Conservation (phyloP, 2,797 vertebrate genomes). For the Urophycis tenuis region DNA sequence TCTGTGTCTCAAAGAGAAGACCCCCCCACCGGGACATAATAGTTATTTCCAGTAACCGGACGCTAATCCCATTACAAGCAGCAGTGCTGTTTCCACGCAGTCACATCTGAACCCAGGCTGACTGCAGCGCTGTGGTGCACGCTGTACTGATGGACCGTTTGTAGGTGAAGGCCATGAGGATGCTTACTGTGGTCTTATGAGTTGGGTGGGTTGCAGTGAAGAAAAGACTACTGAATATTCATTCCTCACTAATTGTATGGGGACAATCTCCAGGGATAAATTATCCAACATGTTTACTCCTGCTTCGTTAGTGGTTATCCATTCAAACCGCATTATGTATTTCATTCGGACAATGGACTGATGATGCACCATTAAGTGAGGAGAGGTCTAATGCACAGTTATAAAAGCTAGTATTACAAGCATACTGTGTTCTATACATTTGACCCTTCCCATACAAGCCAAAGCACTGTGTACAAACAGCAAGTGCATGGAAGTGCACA, state of each 20-base stretch:
- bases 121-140: background rate
- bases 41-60: slow-evolving; percentile 38
- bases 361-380: background rate
- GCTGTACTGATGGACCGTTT: background rate
- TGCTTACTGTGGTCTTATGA: slow-evolving; percentile 4
- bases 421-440: slow-evolving; percentile 1
- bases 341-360: slow-evolving; percentile 32
- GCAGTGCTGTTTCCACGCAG: background rate
- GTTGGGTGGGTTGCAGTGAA: background rate
- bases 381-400: background rate
- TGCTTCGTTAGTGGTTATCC: slow-evolving; percentile 23
- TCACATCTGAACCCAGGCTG: background rate
- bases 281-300: slow-evolving; percentile 26
- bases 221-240: slow-evolving; percentile 1
- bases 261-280: slow-evolving; percentile 18
- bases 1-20: slow-evolving; percentile 14
- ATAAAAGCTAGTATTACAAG: background rate
- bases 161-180: background rate
- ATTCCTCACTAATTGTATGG: background rate
- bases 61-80: slow-evolving; percentile 8
- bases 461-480: background rate
- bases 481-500: background rate
- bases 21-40: background rate
- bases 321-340: slow-evolving; percentile 37
- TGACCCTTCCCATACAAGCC: background rate